These are phyloP conservation scores for Polydrusus cervinus DNA, from an alignment of 2,888 invertebrate genomes.

Conservation along the genomic window DNA sequence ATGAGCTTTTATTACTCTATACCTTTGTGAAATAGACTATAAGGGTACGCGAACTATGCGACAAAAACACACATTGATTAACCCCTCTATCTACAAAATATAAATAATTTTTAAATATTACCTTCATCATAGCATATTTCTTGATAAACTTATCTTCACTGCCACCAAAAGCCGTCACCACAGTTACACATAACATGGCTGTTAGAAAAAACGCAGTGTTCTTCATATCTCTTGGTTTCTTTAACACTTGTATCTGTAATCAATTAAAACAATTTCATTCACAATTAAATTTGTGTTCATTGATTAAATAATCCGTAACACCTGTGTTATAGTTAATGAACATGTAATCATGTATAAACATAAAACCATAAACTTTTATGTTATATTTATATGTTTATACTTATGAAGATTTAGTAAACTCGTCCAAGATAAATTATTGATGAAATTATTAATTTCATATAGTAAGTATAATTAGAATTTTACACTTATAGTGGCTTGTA, in stretches of 20 bases:
- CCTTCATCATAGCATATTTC: conserved; percentile 84
- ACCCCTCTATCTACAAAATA: no score
- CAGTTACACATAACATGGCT: conserved; percentile 29
- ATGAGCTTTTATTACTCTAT: no score
- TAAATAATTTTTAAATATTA: conserved; percentile 62
- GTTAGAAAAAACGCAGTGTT: not conserved
- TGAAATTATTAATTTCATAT: no score
- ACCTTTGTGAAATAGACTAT: no score
- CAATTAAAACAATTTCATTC: conserved; percentile 36
- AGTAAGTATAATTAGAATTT: no score
- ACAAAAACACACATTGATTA: no score
- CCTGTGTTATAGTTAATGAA: conserved; percentile 17
- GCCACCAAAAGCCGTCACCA: conserved; percentile 72
- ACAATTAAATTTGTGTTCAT: conserved; percentile 25
- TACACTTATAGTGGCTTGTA: no score
- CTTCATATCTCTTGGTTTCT: conserved; percentile 8
- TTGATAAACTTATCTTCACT: conserved; percentile 81
- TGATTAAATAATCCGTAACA: conserved; percentile 39
- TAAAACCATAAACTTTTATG: no score
- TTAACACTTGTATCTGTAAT: conserved; percentile 9
- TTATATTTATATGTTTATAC: no score
- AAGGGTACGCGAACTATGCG: no score
- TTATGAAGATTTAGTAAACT: conserved; percentile 13
- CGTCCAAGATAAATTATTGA: no score
- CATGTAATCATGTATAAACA: conserved; percentile 18